phyloP scores from a whole-genome alignment of 2,113 vertebrate genomes.

The Ameiurus melas region DNA sequence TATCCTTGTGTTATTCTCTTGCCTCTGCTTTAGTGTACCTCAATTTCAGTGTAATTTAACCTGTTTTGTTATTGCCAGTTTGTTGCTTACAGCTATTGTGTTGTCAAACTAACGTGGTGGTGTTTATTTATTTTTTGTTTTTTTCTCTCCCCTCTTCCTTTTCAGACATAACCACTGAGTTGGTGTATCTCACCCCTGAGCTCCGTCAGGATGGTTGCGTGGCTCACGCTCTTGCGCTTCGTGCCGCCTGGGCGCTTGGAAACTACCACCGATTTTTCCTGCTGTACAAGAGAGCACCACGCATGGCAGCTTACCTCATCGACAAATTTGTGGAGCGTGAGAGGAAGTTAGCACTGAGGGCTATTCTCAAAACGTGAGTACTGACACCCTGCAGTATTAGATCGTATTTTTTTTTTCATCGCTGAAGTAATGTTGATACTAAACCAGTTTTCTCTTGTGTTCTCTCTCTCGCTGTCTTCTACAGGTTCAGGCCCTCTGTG shows the following conservation, averaged over 20 bases:
- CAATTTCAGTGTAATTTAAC: not conserved
- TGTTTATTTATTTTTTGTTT: too few species aligned
- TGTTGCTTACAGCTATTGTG: not conserved
- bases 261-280: constrained; percentile 89
- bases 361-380: constrained; percentile 93
- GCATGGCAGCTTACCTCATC: constrained; percentile 90
- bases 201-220: constrained; percentile 82
- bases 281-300: constrained; percentile 81
- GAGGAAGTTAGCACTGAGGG: constrained; percentile 83
- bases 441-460: not conserved
- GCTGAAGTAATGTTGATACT: not conserved
- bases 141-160: too few species aligned
- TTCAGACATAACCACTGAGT: constrained; percentile 86
- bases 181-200: constrained; percentile 83
- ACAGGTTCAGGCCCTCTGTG: constrained; percentile 76
- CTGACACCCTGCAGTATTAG: not conserved
- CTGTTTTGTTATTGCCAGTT: not conserved
- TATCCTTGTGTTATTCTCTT: constrained; percentile 60
- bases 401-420: not conserved
- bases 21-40: constrained; percentile 63
- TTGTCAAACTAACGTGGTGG: not conserved
- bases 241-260: constrained; percentile 86
- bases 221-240: constrained; percentile 80
- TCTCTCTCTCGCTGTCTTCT: constrained; percentile 43
- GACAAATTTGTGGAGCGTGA: constrained; percentile 93